Conservation (phyloP, 1,140 invertebrate genomes). For the Papilio aristodemus region DNA sequence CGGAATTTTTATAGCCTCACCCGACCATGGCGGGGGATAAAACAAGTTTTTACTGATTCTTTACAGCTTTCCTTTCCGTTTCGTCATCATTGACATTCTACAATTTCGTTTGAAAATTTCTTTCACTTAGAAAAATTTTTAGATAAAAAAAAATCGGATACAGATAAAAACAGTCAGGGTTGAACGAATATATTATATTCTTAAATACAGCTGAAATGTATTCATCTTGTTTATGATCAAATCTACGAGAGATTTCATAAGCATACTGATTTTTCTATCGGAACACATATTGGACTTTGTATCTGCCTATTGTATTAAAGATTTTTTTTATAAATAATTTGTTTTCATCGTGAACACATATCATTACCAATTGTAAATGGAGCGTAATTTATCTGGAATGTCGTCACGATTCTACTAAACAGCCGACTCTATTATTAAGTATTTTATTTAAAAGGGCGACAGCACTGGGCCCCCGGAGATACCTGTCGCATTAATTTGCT, state of each 20-base stretch:
- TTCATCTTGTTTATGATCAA: no score
- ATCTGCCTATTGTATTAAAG: background rate
- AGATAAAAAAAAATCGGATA: background rate
- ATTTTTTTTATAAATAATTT: background rate
- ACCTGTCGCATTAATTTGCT: constrained; percentile 73
- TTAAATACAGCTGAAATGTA: background rate
- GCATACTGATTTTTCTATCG: no score
- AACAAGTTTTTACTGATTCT: constrained; percentile 52
- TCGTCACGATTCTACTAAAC: constrained; percentile 56
- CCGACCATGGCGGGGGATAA: constrained; percentile 43
- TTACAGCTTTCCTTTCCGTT: constrained; percentile 43
- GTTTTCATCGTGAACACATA: background rate
- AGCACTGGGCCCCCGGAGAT: constrained; percentile 59
- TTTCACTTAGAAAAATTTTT: constrained; percentile 14
- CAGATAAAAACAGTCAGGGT: no score
- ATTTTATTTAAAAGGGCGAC: constrained; percentile 72
- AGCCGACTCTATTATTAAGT: constrained; percentile 66
- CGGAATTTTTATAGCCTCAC: constrained; percentile 56
- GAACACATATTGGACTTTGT: no score
- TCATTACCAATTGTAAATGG: constrained; percentile 47
- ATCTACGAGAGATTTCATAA: no score
- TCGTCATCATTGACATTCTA: constrained; percentile 36
- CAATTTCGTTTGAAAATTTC: constrained; percentile 37
- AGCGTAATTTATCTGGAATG: constrained; percentile 55
- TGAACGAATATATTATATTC: background rate